Evolutionary conservation across 2,888 invertebrate species (phyloP).

Genomic region (Calliphora vomitoria): DNA sequence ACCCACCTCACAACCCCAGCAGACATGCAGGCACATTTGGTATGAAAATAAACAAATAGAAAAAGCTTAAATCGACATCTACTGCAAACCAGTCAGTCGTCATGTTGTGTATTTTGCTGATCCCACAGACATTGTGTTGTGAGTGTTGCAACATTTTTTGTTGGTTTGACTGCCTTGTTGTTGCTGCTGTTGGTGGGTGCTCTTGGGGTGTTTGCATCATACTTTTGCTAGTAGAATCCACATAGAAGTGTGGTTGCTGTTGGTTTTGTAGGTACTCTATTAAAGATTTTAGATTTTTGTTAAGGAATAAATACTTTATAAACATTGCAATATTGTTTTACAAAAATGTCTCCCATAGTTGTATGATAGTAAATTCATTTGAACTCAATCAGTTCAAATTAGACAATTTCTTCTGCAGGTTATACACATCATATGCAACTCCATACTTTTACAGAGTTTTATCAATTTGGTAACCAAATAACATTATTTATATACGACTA

Average conservation of each 20-base stretch:
- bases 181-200: conserved; percentile 33
- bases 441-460: too few species aligned
- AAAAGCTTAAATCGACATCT: conserved; percentile 41
- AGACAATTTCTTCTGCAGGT: too few species aligned
- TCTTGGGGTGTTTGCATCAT: conserved; percentile 30
- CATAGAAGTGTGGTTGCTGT: neutral
- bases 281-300: too few species aligned
- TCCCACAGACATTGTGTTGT: conserved; percentile 32
- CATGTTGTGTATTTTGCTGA: conserved; percentile 27
- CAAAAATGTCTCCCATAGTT: too few species aligned
- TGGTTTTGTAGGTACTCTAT: neutral
- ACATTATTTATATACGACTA: too few species aligned
- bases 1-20: conserved; percentile 9
- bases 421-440: too few species aligned
- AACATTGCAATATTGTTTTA: too few species aligned
- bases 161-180: neutral
- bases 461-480: too few species aligned
- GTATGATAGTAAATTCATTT: too few species aligned
- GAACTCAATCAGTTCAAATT: too few species aligned
- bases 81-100: conserved; percentile 31
- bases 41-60: conserved; percentile 30
- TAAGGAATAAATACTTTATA: too few species aligned
- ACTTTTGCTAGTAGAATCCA: neutral
- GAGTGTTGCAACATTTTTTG: conserved; percentile 55
- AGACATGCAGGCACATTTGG: conserved; percentile 53